Base-by-base conservation (phyloP, 1,140 invertebrate genomes). In the Leptinotarsa defecta region DNA sequence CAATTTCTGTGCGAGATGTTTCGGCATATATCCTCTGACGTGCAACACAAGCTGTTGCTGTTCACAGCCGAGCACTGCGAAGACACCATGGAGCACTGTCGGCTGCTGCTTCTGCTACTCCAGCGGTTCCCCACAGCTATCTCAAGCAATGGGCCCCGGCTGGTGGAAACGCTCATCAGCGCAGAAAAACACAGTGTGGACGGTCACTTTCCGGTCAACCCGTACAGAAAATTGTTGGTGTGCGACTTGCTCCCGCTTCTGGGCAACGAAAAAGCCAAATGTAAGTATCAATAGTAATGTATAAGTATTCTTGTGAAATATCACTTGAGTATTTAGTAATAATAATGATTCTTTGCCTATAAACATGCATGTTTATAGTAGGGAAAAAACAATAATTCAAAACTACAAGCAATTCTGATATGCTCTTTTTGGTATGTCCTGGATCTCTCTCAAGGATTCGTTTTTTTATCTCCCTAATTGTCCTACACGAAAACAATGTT, bases 1-100 rank as follows among this genome's bases (percentile, higher is more conserved):
- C 86, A 87, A 71, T 88, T 90, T 80, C 82, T 90, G 22, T 87
- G 87, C 75, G 86, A 88, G 74, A 86, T 88, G 85, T 88, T 88
- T 75, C 83, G 82, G 70, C 83, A 86, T 74, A 84, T 86, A 69
- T 81, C 83, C 3, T 80, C 81, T 24, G 93, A 94, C 78, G 89
- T 94, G 20, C 94, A 95, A 83, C 91, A 93, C 76, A 90, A 91
- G 73, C 87, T 94, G 71, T 87, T 96, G 15, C 87, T 95, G 74
- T 91, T 92, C 76, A 94, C 94, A 75, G 94, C 94, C 24, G 94
- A 96, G 86, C 91, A 94, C 74, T 94, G 93, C 81, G 93, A 94
- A 84, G 94, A 96, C 84, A 95, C 93, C 27, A 92, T 95, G 89
- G 94, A 96, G 82, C 94, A 95, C 85, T 95, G 94, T 84, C 89